phyloP scores from a whole-genome alignment of 1,140 invertebrate genomes.

The Bombus superbus region DNA sequence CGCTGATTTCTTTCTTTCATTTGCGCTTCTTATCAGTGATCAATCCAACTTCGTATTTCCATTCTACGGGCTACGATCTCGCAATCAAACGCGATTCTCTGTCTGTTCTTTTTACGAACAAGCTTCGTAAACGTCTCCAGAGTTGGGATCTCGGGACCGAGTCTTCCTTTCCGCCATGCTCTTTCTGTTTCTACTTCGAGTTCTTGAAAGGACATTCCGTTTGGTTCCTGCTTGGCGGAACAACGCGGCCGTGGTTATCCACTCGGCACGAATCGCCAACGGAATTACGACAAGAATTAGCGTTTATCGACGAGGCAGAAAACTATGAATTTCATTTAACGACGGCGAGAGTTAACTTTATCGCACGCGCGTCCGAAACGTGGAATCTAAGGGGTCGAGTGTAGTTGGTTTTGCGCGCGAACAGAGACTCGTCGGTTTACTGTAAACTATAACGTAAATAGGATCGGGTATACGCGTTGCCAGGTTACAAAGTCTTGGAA shows the following conservation, averaged over 20 bases:
- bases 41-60: not conserved
- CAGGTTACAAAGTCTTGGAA: too few species aligned
- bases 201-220: not conserved
- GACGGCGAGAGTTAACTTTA: not conserved
- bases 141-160: not conserved
- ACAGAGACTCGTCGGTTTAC: too few species aligned
- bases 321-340: slow-evolving; percentile 8
- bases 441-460: too few species aligned
- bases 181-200: not conserved
- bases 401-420: too few species aligned
- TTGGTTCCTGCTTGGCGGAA: too few species aligned
- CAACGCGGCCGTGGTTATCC: too few species aligned
- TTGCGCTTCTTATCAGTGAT: not conserved
- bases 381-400: not conserved
- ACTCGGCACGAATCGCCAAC: not conserved
- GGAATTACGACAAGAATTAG: not conserved
- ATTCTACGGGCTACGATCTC: not conserved
- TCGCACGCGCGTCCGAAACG: not conserved
- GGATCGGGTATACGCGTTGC: too few species aligned
- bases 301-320: not conserved
- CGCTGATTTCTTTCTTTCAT: not conserved
- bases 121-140: not conserved
- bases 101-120: not conserved
- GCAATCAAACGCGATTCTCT: not conserved
- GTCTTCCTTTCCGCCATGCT: not conserved